Percentiles rank a stretch among this genome's conserved stretches.
phyloP scores from a whole-genome alignment of 2,113 vertebrate genomes.

The Bettongia penicillata region DNA sequence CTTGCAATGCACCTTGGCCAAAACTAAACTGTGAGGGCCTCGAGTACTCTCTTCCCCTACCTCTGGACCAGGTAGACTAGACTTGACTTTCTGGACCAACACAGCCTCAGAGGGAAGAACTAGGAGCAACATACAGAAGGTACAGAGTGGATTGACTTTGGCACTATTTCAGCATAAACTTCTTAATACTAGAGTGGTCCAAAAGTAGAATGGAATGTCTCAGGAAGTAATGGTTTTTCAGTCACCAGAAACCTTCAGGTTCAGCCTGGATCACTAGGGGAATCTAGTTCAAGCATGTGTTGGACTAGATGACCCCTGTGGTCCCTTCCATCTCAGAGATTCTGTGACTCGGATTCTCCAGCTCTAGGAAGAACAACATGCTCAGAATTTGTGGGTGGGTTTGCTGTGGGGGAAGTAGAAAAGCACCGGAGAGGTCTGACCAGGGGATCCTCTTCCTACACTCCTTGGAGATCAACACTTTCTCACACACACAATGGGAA shows the following conservation, averaged over 20 bases:
- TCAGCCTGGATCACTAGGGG: neutral
- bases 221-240: neutral
- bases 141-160: neutral
- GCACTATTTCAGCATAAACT: neutral
- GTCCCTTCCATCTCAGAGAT: neutral
- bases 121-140: neutral
- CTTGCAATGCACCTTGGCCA: neutral
- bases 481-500: neutral
- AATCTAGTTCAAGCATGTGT: neutral
- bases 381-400: neutral
- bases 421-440: neutral
- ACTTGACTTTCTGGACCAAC: neutral
- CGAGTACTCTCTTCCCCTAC: neutral
- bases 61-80: neutral
- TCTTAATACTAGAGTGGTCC: neutral
- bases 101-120: neutral
- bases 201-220: neutral
- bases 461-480: neutral
- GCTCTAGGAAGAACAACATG: neutral
- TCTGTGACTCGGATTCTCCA: neutral
- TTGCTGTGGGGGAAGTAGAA: neutral
- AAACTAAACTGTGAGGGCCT: neutral
- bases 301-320: neutral
- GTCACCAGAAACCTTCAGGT: neutral
- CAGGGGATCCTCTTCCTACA: neutral